Percentiles rank a stretch among this genome's conserved stretches.
phyloP scores from a whole-genome alignment of 23 tunicate genomes.

The Diplosoma virens region DNA sequence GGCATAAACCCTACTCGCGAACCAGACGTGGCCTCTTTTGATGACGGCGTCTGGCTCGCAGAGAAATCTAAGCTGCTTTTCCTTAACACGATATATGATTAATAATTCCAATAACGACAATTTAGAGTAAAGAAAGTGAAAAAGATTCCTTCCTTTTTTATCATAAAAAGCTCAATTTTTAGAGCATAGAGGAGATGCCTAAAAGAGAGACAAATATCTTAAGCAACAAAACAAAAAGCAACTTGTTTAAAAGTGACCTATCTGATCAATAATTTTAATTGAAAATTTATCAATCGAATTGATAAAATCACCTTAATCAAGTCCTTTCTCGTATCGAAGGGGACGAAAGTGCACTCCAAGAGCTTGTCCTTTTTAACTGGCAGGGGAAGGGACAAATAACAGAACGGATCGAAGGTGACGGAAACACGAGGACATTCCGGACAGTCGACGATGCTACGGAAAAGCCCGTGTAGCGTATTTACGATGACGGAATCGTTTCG shows the following conservation, averaged over 20 bases:
- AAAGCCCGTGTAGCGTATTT: slow-evolving; percentile 80
- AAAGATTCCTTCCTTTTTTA: too few species aligned
- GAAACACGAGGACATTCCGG: slow-evolving; percentile 89
- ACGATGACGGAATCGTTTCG: slow-evolving; percentile 80
- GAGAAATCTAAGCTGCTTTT: too few species aligned
- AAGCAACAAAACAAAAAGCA: neutral
- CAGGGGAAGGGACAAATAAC: slow-evolving; percentile 74
- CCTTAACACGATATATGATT: too few species aligned
- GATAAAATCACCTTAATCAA: slow-evolving; percentile 68
- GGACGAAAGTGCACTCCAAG: slow-evolving; percentile 62
- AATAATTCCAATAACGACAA: too few species aligned
- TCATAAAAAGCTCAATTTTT: too few species aligned
- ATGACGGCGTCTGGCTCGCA: too few species aligned
- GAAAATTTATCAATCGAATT: neutral
- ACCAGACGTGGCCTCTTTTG: too few species aligned
- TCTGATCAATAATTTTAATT: neutral
- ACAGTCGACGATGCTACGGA: slow-evolving; percentile 83
- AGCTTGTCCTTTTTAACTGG: slow-evolving; percentile 40
- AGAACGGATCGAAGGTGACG: slow-evolving; percentile 95
- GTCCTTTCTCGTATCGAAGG: slow-evolving; percentile 20
- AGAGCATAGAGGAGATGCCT: too few species aligned
- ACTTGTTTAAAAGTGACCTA: neutral
- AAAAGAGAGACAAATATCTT: too few species aligned
- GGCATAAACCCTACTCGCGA: too few species aligned
- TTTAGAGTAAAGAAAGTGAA: too few species aligned